Conservation (phyloP, 2,888 invertebrate species). For the Tiliacea aurago region DNA sequence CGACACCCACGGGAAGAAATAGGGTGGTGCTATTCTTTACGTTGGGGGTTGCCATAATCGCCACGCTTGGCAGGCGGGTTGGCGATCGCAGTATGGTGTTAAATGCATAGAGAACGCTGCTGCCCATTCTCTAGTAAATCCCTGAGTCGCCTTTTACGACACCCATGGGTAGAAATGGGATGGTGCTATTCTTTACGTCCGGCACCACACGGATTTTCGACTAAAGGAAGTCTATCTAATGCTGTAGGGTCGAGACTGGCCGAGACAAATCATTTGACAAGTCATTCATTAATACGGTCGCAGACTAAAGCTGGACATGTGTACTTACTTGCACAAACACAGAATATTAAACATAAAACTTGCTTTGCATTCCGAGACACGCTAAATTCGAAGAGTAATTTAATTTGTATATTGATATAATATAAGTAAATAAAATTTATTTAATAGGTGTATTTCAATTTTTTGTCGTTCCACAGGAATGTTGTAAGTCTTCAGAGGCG, state of each 20-base stretch:
- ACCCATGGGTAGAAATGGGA: no score
- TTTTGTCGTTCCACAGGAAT: constrained; percentile 47
- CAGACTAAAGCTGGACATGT: constrained; percentile 26
- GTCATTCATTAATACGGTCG: constrained; percentile 37
- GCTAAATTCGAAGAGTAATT: constrained; percentile 34
- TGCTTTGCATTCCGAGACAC: constrained; percentile 48
- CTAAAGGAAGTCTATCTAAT: constrained; percentile 10
- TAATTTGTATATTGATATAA: constrained; percentile 35
- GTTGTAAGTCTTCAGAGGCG: constrained; percentile 37
- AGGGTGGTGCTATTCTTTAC: no score
- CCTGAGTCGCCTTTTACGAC: no score
- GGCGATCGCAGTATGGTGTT: no score
- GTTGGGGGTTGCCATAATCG: no score
- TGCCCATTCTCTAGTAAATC: no score
- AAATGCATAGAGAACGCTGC: no score
- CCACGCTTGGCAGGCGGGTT: no score
- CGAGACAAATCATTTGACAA: constrained; percentile 36
- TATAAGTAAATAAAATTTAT: constrained; percentile 28
- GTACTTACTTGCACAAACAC: constrained; percentile 30
- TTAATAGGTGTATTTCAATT: constrained; percentile 34
- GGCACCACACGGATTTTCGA: no score
- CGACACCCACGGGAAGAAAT: no score
- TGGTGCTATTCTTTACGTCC: no score
- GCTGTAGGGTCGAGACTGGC: constrained; percentile 9
- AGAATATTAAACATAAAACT: constrained; percentile 54